Conservation (phyloP, 2,888 invertebrate species). For the Sisyra nigra region DNA sequence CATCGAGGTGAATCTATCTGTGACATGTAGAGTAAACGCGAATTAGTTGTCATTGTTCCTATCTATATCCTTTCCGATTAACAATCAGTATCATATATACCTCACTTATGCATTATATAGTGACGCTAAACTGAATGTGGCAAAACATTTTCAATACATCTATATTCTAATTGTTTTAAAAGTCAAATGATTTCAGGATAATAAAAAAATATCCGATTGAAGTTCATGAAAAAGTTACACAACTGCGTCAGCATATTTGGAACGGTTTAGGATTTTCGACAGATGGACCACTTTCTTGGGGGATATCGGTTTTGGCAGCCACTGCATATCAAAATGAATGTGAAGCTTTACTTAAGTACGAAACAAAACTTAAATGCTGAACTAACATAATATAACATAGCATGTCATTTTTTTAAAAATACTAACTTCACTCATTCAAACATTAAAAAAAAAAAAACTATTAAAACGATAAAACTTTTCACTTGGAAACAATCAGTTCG, state of each 20-base stretch:
- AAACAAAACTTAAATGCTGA: not conserved
- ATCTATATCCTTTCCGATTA: too few species aligned
- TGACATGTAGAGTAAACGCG: too few species aligned
- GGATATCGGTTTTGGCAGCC: slow-evolving; percentile 39
- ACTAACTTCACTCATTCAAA: too few species aligned
- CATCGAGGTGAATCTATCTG: slow-evolving; percentile 1
- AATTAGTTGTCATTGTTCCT: too few species aligned
- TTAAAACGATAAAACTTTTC: too few species aligned
- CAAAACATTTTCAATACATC: not conserved
- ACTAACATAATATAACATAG: slow-evolving; percentile 1
- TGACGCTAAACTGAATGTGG: too few species aligned
- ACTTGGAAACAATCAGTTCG: too few species aligned
- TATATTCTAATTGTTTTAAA: too few species aligned
- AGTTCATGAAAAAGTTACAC: slow-evolving; percentile 48
- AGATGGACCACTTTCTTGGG: slow-evolving; percentile 47
- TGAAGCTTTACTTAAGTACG: slow-evolving; percentile 39
- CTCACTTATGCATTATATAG: too few species aligned
- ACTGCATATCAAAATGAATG: slow-evolving; percentile 37
- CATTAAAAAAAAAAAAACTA: too few species aligned
- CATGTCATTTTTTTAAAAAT: not conserved
- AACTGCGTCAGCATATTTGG: slow-evolving; percentile 60
- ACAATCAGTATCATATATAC: too few species aligned
- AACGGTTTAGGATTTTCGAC: slow-evolving; percentile 35
- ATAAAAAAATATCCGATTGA: slow-evolving; percentile 33
- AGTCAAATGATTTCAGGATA: too few species aligned